Evolutionary conservation across 2,797 vertebrate genomes (phyloP), one percentile per base, ranked within the genome.

Genomic region (Percopsis omiscomaycus): DNA sequence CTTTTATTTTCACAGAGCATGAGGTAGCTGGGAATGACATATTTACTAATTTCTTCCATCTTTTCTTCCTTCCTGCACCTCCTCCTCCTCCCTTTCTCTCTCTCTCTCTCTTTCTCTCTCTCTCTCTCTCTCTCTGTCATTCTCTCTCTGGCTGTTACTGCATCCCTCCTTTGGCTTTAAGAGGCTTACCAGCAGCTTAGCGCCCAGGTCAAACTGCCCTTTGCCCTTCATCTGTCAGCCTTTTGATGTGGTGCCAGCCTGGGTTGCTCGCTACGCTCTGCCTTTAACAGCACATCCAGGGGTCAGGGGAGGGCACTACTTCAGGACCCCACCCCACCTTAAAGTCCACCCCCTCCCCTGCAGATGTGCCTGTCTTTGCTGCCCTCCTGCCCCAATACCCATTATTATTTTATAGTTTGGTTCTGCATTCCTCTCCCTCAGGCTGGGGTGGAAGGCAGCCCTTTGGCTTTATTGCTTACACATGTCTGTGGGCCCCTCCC

Each of bases 351-450:
- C 44, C 69, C 68, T 74, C 81, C 76, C 81, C 69, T 91, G 89
- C 93, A 93, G 90, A 93, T 91, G 91, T 93, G 92, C 89, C 88
- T 92, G 92, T 92, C 90, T 92, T 86, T 91, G 93, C 89, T 87
- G 84, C 77, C 77, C 75, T 88, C 84, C 87, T 92, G 79, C 86
- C 89, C 90, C 89, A 91, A 91, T 93, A 92, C 93, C 94, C 94
- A 92, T 94, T 95, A 93, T 96, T 96, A 95, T 96, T 98, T 98
- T 96, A 97, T 98, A 95, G 96, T 96, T 97, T 95, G 94, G 95
- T 97, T 97, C 96, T 98, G 96, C 96, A 98, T 98, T 98, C 97
- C 95, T 97, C 94, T 90, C 89, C 88, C 93, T 94, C 93, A 93
- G 82, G 90, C 94, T 93, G 91, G 86, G 93, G 94, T 94, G 91